Evolutionary conservation across 2,113 vertebrate species (phyloP).

Genomic region (Meriones unguiculatus): DNA sequence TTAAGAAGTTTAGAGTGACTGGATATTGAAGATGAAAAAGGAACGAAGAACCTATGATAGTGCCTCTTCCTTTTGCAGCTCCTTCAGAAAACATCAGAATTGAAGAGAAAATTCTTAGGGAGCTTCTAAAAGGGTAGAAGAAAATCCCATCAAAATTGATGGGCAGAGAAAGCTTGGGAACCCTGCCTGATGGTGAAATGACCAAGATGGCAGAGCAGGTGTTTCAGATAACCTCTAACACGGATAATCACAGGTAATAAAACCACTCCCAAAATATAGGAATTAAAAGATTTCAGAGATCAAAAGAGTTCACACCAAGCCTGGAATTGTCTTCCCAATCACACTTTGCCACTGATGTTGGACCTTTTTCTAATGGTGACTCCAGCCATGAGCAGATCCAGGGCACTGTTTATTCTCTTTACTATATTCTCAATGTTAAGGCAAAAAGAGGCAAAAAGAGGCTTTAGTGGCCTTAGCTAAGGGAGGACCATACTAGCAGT

Average conservation of each 20-base stretch:
- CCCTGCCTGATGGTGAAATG: neutral
- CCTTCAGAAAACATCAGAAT: slow-evolving; percentile 29
- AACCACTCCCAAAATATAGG: slow-evolving; percentile 12
- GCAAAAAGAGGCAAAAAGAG: neutral
- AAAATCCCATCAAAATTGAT: slow-evolving; percentile 54
- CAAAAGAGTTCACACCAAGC: slow-evolving; percentile 30
- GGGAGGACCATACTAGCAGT: neutral
- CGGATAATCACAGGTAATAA: slow-evolving; percentile 32
- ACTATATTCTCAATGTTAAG: neutral
- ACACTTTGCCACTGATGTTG: neutral
- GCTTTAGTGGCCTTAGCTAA: neutral
- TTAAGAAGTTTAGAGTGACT: neutral
- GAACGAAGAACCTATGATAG: neutral
- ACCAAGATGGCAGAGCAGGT: neutral
- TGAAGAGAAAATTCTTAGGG: slow-evolving; percentile 21
- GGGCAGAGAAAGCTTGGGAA: slow-evolving; percentile 24
- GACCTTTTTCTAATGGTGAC: neutral
- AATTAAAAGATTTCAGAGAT: slow-evolving; percentile 64
- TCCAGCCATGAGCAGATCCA: neutral
- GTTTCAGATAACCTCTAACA: slow-evolving; percentile 53
- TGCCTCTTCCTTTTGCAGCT: neutral
- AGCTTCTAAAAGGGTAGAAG: neutral
- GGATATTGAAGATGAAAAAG: neutral
- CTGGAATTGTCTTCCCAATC: neutral
- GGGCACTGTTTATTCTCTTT: neutral